Evolutionary conservation across 2,888 invertebrate species (phyloP), one percentile per base, ranked within the genome.

Genomic region (Aproaerema taeniolella): DNA sequence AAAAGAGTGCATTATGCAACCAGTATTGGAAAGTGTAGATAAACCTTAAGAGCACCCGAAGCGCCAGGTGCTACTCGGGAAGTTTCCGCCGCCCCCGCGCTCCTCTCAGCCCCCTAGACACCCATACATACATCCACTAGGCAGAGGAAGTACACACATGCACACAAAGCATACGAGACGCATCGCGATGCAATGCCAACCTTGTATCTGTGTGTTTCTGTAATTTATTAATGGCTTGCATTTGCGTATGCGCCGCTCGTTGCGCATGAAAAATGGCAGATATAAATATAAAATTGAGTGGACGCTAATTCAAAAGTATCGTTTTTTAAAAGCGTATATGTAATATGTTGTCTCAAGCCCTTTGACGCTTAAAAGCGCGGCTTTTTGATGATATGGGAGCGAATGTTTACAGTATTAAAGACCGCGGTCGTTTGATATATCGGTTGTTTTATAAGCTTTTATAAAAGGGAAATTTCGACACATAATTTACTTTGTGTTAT

Each of bases 11-110:
- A n/a, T n/a, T n/a, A n/a, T n/a, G n/a, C n/a, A n/a, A n/a, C n/a
- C n/a, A n/a, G n/a, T n/a, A n/a, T n/a, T n/a, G n/a, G n/a, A n/a
- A n/a, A n/a, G n/a, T n/a, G n/a, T n/a, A n/a, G n/a, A n/a, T n/a
- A n/a, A n/a, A n/a, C n/a, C n/a, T n/a, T n/a, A n/a, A n/a, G n/a
- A n/a, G n/a, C n/a, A n/a, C 79, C 73, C 75, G 58, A 63, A 67
- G 72, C 80, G 82, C 85, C 85, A 85, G 85, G 85, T 85, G 85
- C 81, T 82, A 72, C 67, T 76, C 85, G 82, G 82, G 85, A 82
- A 76, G 82, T 78, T 40, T 49, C 54, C n/a, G n/a, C 58, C 63
- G 59, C 52, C 54, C 49, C 57, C 53, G 49, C 42, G 42, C 24
- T 45, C 40, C 42, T 36, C 49, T 17, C 39, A 34, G 45, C 47